Conservation (phyloP, 2,113 vertebrate species). For the Aptenodytes forsteri region DNA sequence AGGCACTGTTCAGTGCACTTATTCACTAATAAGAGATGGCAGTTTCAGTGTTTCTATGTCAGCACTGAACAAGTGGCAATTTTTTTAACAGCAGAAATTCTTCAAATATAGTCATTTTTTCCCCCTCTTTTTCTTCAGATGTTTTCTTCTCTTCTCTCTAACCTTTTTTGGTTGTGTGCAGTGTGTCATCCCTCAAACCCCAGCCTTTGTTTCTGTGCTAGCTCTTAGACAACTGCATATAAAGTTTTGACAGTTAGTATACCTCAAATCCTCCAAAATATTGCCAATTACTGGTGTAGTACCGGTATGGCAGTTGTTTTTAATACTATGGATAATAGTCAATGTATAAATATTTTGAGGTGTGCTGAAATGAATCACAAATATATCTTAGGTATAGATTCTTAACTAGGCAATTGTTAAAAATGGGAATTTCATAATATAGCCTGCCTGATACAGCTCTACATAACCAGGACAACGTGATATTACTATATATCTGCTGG, state of each 20-base stretch:
- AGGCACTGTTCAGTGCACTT: neutral
- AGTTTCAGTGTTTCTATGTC: neutral
- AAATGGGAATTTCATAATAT: neutral
- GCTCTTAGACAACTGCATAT: neutral
- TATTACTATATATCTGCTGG: neutral
- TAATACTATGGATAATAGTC: neutral
- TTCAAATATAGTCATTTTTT: neutral
- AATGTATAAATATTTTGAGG: neutral
- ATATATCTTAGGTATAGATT: neutral
- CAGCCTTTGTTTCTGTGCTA: neutral
- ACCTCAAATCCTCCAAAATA: neutral
- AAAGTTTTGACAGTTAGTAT: neutral
- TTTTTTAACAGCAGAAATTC: neutral
- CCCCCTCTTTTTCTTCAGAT: neutral
- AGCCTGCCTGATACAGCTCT: neutral
- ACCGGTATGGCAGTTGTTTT: neutral
- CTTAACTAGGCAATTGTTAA: neutral
- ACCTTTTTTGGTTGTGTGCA: neutral
- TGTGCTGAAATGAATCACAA: neutral
- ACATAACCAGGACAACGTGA: neutral
- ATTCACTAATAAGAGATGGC: neutral
- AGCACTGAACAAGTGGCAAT: neutral
- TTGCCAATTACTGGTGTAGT: neutral
- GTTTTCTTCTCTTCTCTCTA: neutral
- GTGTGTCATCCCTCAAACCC: neutral